Evolutionary conservation across 2,113 vertebrate species (phyloP).

Genomic region (Centrocercus urophasianus): DNA sequence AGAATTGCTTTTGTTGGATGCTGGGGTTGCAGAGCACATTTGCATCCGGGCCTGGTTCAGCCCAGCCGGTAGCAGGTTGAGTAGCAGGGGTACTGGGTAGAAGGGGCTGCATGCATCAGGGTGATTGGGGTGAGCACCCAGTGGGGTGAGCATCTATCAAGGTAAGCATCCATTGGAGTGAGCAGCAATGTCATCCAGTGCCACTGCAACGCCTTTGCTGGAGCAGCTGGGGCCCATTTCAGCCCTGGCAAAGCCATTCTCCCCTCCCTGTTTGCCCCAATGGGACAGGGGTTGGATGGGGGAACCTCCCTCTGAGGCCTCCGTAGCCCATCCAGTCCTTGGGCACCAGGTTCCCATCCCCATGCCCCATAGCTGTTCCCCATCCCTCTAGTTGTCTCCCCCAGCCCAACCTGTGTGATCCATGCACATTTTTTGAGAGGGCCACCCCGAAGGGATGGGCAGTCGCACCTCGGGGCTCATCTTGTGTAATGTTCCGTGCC

Average conservation of each 20-base stretch:
- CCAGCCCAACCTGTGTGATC: background rate
- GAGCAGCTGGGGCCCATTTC: background rate
- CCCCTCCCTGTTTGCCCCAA: background rate
- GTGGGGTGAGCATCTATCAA: no score
- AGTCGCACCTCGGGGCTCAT: background rate
- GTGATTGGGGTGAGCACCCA: background rate
- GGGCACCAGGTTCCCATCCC: background rate
- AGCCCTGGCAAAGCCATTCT: background rate
- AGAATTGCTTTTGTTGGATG: rapidly evolving
- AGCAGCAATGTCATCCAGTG: rapidly evolving
- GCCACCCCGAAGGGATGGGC: background rate
- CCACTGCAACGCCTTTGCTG: background rate
- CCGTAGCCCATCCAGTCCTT: background rate
- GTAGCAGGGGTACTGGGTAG: background rate
- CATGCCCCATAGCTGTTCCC: rapidly evolving
- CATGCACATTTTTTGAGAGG: background rate
- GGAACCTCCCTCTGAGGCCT: background rate
- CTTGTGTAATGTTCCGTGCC: slow-evolving; percentile 59
- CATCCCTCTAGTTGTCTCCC: background rate
- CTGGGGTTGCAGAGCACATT: background rate
- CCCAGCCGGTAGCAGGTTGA: background rate
- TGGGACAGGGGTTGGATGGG: rapidly evolving
- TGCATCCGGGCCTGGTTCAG: background rate
- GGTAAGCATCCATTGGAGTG: no score
- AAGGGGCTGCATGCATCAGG: background rate